These are phyloP conservation scores for Magallana ariakensis DNA, from an alignment of 1,140 invertebrate species.

Conservation along the genomic window DNA sequence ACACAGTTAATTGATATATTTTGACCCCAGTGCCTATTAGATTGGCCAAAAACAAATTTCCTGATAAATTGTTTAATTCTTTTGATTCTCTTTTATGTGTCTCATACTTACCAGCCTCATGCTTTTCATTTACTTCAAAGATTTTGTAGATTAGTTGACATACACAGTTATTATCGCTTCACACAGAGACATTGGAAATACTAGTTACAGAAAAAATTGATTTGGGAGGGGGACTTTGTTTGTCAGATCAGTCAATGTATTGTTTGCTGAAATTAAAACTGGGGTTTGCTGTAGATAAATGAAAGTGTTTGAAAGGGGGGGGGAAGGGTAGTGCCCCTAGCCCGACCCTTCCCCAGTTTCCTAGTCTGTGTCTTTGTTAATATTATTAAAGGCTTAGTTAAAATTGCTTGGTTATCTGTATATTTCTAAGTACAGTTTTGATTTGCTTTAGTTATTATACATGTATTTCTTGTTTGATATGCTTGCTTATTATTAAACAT, in stretches of 20 bases:
- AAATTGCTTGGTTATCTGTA: conserved; percentile 6
- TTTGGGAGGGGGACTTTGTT: background rate
- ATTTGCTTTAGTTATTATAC: conserved; percentile 18
- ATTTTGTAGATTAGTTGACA: background rate
- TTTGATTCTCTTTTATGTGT: background rate
- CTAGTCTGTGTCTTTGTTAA: background rate
- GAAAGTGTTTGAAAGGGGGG: background rate
- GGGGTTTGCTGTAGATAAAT: background rate
- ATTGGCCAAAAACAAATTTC: background rate
- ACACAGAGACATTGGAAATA: conserved; percentile 7
- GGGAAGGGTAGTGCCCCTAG: background rate
- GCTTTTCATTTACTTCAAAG: too few species aligned
- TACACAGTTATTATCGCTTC: conserved; percentile 8
- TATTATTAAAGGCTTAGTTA: background rate
- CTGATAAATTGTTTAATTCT: background rate
- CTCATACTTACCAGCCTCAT: background rate
- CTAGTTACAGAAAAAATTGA: background rate
- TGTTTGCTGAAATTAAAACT: background rate
- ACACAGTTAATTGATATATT: conserved; percentile 17
- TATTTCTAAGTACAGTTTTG: background rate
- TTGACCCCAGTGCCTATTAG: background rate
- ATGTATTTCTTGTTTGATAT: conserved; percentile 9
- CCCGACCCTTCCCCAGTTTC: background rate
- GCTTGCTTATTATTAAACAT: background rate
- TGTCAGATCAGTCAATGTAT: background rate